Percentiles rank a stretch among this genome's conserved stretches.
These are phyloP conservation scores for Kuschelorhynchus macadamiae DNA, from an alignment of 2,888 invertebrate species.

Conservation along the genomic window DNA sequence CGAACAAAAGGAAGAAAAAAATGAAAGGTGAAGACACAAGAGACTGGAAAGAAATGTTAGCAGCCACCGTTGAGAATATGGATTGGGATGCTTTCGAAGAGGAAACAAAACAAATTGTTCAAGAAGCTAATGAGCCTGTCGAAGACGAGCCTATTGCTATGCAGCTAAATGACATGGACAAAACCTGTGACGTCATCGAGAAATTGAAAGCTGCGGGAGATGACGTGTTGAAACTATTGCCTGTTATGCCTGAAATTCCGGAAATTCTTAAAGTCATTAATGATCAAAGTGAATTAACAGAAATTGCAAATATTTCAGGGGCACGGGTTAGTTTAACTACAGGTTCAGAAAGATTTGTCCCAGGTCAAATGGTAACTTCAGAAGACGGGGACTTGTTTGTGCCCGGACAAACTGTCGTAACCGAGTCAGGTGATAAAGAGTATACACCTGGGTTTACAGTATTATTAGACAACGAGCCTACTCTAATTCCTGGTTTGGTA, in stretches of 20 bases:
- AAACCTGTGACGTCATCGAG: conserved; percentile 74
- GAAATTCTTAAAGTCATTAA: conserved; percentile 75
- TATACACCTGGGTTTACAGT: conserved; percentile 86
- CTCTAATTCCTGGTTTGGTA: conserved; percentile 85
- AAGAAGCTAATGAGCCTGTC: conserved; percentile 62
- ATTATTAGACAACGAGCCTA: conserved; percentile 83
- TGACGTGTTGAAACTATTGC: conserved; percentile 73
- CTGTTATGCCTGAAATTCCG: conserved; percentile 75
- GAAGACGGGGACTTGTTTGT: conserved; percentile 71
- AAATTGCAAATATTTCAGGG: conserved; percentile 76
- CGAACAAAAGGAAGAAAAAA: conserved; percentile 63
- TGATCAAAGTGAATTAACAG: conserved; percentile 73
- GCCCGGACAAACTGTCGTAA: conserved; percentile 83
- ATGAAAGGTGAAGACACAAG: conserved; percentile 62
- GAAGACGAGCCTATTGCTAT: conserved; percentile 70
- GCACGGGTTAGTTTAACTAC: conserved; percentile 70
- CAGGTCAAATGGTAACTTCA: conserved; percentile 80
- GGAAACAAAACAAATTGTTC: conserved; percentile 64
- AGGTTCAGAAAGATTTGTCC: conserved; percentile 79
- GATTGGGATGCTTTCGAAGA: conserved; percentile 66
- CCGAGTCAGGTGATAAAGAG: conserved; percentile 78
- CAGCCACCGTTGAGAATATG: conserved; percentile 61
- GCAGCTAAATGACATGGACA: conserved; percentile 71
- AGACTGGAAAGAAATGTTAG: conserved; percentile 66
- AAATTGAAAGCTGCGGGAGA: conserved; percentile 72